Evolutionary conservation across 2,113 vertebrate species (phyloP).

Genomic region (Leptosomus discolor): DNA sequence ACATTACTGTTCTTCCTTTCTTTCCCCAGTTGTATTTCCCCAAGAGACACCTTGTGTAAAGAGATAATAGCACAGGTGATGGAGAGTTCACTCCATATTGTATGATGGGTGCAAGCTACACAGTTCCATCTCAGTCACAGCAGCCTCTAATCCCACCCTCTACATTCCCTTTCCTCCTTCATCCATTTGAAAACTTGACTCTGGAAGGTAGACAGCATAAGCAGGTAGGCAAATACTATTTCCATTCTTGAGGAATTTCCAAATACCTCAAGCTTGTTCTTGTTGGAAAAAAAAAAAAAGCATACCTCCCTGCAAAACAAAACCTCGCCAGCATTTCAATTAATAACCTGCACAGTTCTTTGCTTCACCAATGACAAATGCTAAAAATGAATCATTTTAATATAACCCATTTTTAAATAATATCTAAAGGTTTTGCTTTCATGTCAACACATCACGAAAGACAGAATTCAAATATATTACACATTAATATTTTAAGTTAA

Average conservation of each 20-base stretch:
- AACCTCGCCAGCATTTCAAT: not conserved
- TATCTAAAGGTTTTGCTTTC: not conserved
- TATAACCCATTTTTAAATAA: not conserved
- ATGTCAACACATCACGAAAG: not conserved
- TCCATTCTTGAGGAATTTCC: not conserved
- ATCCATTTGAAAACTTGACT: not conserved
- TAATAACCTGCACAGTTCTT: not conserved
- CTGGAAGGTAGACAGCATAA: not conserved
- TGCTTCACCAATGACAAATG: not conserved
- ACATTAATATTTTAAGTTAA: not conserved
- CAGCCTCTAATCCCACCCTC: not conserved
- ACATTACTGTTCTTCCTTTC: too few species aligned
- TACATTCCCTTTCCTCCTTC: not conserved
- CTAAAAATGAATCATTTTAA: not conserved
- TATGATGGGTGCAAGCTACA: not conserved
- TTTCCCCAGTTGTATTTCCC: too few species aligned
- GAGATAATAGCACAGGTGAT: not conserved
- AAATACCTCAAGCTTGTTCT: not conserved
- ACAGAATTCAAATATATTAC: not conserved
- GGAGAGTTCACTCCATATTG: too few species aligned
- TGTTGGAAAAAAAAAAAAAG: not conserved
- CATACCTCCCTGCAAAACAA: not conserved
- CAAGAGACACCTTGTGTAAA: too few species aligned
- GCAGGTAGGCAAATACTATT: not conserved
- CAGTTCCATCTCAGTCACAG: not conserved